Conservation (phyloP, 2,113 vertebrate species). For the Halcyon malimbica region DNA sequence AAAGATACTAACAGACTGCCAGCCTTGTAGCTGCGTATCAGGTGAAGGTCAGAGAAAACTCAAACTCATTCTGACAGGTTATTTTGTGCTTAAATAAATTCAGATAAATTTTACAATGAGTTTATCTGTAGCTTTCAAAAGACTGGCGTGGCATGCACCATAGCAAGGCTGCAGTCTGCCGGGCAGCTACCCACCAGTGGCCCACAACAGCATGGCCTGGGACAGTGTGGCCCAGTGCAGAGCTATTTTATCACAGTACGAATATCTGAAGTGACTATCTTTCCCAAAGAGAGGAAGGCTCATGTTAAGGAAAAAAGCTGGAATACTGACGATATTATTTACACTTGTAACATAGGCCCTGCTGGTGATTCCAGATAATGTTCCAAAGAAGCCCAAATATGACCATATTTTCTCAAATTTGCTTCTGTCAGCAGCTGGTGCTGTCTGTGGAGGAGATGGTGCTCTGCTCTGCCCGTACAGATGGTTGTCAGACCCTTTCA, state of each 20-base stretch:
- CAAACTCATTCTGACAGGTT: neutral
- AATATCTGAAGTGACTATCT: neutral
- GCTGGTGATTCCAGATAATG: neutral
- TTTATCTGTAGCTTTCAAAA: slow-evolving; percentile 25
- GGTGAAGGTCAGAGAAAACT: slow-evolving; percentile 17
- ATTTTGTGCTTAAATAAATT: slow-evolving; percentile 30
- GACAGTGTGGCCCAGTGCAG: neutral
- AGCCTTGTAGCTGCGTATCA: neutral
- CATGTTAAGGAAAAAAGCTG: neutral
- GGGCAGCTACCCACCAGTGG: neutral
- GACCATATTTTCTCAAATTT: neutral
- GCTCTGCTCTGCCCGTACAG: neutral
- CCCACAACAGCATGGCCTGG: neutral
- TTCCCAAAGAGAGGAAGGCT: neutral
- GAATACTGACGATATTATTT: neutral
- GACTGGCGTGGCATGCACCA: neutral
- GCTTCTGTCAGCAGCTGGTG: neutral
- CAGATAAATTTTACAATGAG: neutral
- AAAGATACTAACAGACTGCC: neutral
- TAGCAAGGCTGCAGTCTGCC: neutral
- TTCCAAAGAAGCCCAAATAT: neutral
- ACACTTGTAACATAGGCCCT: neutral
- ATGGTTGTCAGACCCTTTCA: neutral
- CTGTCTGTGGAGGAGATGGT: neutral
- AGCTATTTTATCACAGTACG: neutral